Percentiles rank a stretch among this genome's conserved stretches.
phyloP scores from a whole-genome alignment of 2,797 vertebrate genomes.

The Emys orbicularis region DNA sequence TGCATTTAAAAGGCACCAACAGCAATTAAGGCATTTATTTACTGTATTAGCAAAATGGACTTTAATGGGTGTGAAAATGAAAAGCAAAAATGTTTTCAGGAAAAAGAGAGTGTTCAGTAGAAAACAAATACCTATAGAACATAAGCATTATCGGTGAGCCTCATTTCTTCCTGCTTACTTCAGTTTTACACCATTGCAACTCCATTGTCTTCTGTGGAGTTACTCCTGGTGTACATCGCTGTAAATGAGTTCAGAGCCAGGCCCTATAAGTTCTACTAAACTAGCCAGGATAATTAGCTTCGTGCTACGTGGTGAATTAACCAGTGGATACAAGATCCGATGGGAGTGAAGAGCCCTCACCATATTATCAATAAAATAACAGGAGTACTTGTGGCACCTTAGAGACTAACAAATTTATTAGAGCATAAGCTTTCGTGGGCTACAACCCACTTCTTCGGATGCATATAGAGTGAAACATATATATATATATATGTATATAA shows the following conservation, averaged over 20 bases:
- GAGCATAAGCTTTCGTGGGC: too few species aligned
- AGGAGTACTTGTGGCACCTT: too few species aligned
- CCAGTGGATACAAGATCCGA: background rate
- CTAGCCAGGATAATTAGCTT: background rate
- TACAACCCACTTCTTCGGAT: too few species aligned
- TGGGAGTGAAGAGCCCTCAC: conserved; percentile 5
- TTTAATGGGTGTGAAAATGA: conserved; percentile 1
- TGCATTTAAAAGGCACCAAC: conserved; percentile 1
- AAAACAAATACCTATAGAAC: conserved; percentile 29
- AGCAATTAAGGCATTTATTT: conserved; percentile 26
- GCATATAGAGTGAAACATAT: too few species aligned
- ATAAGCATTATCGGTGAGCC: background rate
- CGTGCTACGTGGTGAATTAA: background rate
- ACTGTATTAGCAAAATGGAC: background rate
- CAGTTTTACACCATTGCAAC: background rate
- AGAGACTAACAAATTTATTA: too few species aligned
- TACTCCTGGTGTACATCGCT: background rate
- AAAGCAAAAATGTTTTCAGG: conserved; percentile 19
- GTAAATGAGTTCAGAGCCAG: background rate
- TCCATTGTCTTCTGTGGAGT: conserved; percentile 15
- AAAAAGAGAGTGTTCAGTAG: conserved; percentile 5
- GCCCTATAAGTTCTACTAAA: background rate
- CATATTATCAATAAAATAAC: background rate
- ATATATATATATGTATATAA: too few species aligned
- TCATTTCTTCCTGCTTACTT: background rate